phyloP scores from a whole-genome alignment of 2,888 invertebrate species.

The Endomychus coccineus region DNA sequence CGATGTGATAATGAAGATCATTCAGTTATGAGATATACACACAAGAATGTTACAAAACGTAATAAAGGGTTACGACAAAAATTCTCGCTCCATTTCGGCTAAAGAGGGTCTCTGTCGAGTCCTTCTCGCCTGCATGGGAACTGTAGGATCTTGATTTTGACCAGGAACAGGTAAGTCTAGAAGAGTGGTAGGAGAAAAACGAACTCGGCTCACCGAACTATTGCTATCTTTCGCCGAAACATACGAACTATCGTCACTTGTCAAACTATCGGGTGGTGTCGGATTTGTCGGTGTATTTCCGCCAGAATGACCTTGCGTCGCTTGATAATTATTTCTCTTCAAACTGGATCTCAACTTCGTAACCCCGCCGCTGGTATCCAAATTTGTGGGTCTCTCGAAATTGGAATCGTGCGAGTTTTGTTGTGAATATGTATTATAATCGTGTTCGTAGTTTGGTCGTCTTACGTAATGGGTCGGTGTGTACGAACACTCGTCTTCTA shows the following conservation, averaged over 20 bases:
- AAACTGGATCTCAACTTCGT: constrained; percentile 71
- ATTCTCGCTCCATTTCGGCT: constrained; percentile 50
- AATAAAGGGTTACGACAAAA: constrained; percentile 35
- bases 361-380: constrained; percentile 52
- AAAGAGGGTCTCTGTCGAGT: constrained; percentile 46
- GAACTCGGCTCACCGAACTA: constrained; percentile 64
- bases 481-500: constrained; percentile 51
- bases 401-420: constrained; percentile 48
- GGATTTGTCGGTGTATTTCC: constrained; percentile 72
- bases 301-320: constrained; percentile 47
- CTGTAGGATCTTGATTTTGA: constrained; percentile 48
- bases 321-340: constrained; percentile 59
- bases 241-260: constrained; percentile 83
- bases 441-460: constrained; percentile 37
- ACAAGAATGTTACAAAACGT: background rate
- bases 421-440: constrained; percentile 37
- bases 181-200: constrained; percentile 70
- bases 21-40: background rate
- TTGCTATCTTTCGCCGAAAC: constrained; percentile 71
- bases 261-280: constrained; percentile 77
- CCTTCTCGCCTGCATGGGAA: constrained; percentile 48
- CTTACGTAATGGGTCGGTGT: constrained; percentile 46
- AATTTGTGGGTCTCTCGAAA: constrained; percentile 54
- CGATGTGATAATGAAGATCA: too few species aligned
- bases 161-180: constrained; percentile 53